Base-by-base conservation (phyloP, 1,140 invertebrate genomes). In the Acromyrmex echinatior region DNA sequence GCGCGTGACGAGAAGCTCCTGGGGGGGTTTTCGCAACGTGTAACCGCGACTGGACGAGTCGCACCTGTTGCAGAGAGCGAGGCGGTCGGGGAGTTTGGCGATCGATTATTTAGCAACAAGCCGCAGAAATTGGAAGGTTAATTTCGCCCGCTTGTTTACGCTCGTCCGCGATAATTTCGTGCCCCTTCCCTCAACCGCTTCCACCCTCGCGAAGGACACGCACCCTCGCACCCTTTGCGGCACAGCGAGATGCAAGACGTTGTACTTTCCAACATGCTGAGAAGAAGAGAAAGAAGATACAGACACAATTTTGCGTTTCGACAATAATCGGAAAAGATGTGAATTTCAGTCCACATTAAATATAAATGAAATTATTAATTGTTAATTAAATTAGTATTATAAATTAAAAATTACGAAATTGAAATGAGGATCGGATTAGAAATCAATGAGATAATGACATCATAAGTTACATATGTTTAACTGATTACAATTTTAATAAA, bases 91-190 rank as follows among this genome's bases (percentile, higher is more conserved):
- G 91, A 91, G 87, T 92, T 93, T 84, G 89, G 91, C 93, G 91
- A 94, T 94, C 94, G 94, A 95, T 95, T 94, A 94, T 94, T 94
- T 93, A 93, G 93, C 93, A 93, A 94, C 93, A 93, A 94, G 93
- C 93, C 92, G 92, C 93, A 93, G 92, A 93, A 94, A 94, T 94
- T 93, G 93, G 92, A 91, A 93, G 93, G 93, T 93, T 94, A 94
- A 94, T 93, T 94, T 93, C 91, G 89, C 89, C 92, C 92, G 92
- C 89, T 93, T 92, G 93, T 93, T 93, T 93, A 93, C 92, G 92
- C 92, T 93, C 92, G 87, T 92, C 88, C 90, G 90, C 93, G 80
- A 76, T 84, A 92, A 92, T 93, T 93, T 94, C 90, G 93, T 94
- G 91, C 91, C 86, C 56, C 74, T 53, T 66, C 63, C 71, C 39